A percentile compares a stretch with the other conserved stretches of the same genome.
Conservation (phyloP, 1,140 invertebrate genomes). For the Temnothorax curvispinosus region DNA sequence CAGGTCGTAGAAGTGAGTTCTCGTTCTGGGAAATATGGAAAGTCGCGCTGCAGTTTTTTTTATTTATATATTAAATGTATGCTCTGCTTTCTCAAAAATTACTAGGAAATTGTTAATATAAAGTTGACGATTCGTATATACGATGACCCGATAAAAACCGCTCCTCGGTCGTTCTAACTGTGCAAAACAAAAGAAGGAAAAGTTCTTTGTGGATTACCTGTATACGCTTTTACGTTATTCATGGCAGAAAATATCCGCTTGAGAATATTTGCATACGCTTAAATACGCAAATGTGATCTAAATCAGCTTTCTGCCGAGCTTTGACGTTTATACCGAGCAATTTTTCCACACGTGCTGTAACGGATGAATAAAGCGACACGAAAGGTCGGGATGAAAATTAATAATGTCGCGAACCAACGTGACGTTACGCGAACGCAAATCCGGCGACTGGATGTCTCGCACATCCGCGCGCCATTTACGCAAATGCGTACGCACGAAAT, state of each 20-base stretch:
- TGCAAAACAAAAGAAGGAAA: not conserved
- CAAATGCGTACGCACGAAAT: constrained; percentile 39
- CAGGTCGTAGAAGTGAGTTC: not conserved
- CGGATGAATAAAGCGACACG: constrained; percentile 15
- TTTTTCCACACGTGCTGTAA: constrained; percentile 3
- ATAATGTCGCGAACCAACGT: constrained; percentile 37
- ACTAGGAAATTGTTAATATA: not conserved
- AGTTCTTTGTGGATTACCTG: not conserved
- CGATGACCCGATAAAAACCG: not conserved
- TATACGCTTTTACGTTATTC: not conserved
- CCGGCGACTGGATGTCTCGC: constrained; percentile 39
- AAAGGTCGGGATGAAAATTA: constrained; percentile 43
- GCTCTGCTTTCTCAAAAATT: constrained; percentile 7
- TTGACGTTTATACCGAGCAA: constrained; percentile 1
- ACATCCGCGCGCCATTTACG: constrained; percentile 47
- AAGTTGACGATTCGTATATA: not conserved
- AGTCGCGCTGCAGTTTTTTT: not conserved
- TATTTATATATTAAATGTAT: not conserved
- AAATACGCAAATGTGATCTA: constrained; percentile 5
- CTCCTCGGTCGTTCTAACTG: not conserved
- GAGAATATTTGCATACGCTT: not conserved
- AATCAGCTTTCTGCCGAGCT: not conserved
- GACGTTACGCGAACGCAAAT: constrained; percentile 16
- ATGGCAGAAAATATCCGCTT: not conserved
- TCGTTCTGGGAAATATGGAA: not conserved